Base-by-base conservation (phyloP, 2,113 vertebrate species). In the Stegastes partitus region DNA sequence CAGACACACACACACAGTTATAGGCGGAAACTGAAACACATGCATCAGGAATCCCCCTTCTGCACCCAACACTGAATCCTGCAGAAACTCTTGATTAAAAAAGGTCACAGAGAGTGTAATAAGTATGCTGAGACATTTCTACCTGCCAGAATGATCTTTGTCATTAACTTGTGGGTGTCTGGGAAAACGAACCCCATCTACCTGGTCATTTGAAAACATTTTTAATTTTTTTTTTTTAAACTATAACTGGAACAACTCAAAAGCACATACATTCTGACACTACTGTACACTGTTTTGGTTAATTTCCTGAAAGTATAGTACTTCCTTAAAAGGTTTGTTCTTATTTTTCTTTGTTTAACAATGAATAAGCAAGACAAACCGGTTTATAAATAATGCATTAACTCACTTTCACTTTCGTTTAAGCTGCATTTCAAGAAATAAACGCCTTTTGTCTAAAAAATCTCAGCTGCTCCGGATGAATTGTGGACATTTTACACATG, bases 401-500 rank as follows among this genome's bases (percentile, higher is more conserved):
- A 39, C 2, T 0, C 47, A 42, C 50, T 75, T 76, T 82, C 67
- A 39, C 4, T 82, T 82, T 82, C 14, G 18, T 64, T 67, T 49
- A 3, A 0, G 3, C 9, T 49, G 25, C 2, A 19, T 10, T 16
- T 4, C 5, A 59, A 8, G 1, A 14, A 58, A 21, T 19, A 34
- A 34, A 39, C 2, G 22, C 21, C 0, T 25, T 70, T 16, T 11
- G 31, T 42, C 0, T 4, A 5, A 22, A 47, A n/a, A 55, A 53
- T 12, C 8, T 42, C n/a, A 15, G 6, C 14, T 31, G 0, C 22
- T 51, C 18, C 0, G 42, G 26, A 49, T 37, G 49, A 59, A 51
- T 15, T 11, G 19, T 37, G 3, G 2, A 26, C 4, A 34, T 23
- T 0, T 53, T 0, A 49, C 14, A 47, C 21, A 39, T 1, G 16